A percentile compares a stretch with the other conserved stretches of the same genome.
Conservation (phyloP, 2,797 vertebrate species). For the Catamblyrhynchus diadema region DNA sequence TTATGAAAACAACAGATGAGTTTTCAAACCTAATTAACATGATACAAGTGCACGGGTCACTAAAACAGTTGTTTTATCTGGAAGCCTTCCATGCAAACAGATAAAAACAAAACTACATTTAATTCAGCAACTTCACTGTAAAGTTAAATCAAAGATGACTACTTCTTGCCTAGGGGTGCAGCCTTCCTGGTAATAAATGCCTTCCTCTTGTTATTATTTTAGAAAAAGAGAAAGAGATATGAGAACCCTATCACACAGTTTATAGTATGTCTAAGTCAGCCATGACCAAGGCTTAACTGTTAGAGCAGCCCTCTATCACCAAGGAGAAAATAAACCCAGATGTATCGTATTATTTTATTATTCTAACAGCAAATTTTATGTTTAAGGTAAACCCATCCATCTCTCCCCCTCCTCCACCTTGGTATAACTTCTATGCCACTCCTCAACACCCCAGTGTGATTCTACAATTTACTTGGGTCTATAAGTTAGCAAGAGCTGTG, state of each 20-base stretch:
- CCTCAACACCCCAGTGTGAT: background rate
- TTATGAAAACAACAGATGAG: conserved; percentile 83
- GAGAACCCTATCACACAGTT: conserved; percentile 66
- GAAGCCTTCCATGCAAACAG: conserved; percentile 80
- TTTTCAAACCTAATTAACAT: conserved; percentile 86
- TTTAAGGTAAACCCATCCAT: background rate
- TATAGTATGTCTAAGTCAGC: conserved; percentile 64
- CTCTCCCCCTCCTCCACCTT: background rate
- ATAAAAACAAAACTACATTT: conserved; percentile 78
- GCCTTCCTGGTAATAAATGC: conserved; percentile 75
- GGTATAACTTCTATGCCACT: background rate
- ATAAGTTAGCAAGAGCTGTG: background rate
- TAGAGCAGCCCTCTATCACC: background rate
- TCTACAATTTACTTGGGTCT: background rate
- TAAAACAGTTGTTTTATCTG: conserved; percentile 81
- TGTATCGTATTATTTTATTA: background rate
- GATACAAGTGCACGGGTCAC: conserved; percentile 80
- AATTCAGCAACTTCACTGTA: conserved; percentile 64
- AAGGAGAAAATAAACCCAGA: conserved; percentile 53
- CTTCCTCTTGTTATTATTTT: conserved; percentile 78
- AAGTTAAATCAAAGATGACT: conserved; percentile 76
- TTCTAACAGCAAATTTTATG: background rate
- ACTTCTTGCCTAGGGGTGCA: conserved; percentile 71
- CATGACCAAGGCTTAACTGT: conserved; percentile 59
- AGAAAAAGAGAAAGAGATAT: conserved; percentile 59